A percentile compares a stretch with the other conserved stretches of the same genome.
phyloP scores from a whole-genome alignment of 2,797 vertebrate species.

The Pangasius larnaudii region DNA sequence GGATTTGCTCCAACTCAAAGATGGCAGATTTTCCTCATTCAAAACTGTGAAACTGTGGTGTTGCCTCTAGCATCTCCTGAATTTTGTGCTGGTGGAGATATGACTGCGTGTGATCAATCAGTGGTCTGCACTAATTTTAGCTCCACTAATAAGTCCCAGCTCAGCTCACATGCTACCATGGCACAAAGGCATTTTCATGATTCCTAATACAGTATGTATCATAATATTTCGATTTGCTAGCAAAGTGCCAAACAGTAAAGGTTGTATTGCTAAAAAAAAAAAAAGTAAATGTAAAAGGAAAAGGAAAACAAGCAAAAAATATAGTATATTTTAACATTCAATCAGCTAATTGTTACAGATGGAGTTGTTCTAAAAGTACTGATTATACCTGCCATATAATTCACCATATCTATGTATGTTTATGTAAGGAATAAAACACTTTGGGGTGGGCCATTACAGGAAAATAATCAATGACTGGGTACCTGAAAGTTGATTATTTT shows the following conservation, averaged over 20 bases:
- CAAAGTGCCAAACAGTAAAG: background rate
- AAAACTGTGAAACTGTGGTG: background rate
- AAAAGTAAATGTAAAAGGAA: background rate
- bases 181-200: background rate
- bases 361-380: background rate
- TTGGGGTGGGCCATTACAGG: background rate
- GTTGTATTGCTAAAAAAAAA: background rate
- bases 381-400: background rate
- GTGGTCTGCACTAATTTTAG: constrained; percentile 11
- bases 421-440: background rate
- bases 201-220: background rate
- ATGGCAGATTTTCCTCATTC: background rate
- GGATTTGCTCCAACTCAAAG: background rate
- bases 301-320: background rate
- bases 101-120: background rate
- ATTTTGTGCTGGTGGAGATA: background rate
- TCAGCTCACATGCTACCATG: background rate
- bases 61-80: background rate
- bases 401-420: background rate
- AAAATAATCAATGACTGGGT: background rate
- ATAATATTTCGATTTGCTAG: background rate
- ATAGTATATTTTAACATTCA: background rate
- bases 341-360: background rate
- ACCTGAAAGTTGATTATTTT: background rate
- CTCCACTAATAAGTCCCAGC: background rate